Percentiles rank a stretch among this genome's conserved stretches.
Evolutionary conservation across 30 jellyfish, hydroid and myxozoan species (phyloP).

Genomic region (Cassiopea xamachana): DNA sequence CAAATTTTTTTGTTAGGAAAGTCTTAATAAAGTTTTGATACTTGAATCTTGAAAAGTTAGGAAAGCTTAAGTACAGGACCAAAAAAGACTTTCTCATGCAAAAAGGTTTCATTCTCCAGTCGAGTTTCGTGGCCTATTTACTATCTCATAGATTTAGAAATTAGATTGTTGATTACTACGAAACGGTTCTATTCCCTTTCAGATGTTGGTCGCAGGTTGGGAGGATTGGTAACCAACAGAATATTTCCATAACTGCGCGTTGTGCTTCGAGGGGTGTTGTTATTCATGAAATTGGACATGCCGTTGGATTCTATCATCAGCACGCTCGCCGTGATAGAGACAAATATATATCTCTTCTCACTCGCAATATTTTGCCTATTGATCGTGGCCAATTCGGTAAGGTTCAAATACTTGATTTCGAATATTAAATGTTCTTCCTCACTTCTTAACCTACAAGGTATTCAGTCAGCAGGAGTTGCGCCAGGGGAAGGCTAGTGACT

Average conservation of each 20-base stretch:
- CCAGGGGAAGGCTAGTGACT: too few relatives aligned
- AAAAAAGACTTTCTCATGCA: too few relatives aligned
- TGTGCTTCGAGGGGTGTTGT: slow-evolving; percentile 88
- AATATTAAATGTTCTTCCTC: background rate
- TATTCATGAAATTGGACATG: slow-evolving; percentile 98
- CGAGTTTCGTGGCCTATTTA: too few relatives aligned
- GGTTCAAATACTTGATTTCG: slow-evolving; percentile 12
- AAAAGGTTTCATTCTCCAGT: too few relatives aligned
- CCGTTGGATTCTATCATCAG: slow-evolving; percentile 96
- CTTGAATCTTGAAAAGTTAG: too few relatives aligned
- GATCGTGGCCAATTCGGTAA: slow-evolving; percentile 91
- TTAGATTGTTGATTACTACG: background rate
- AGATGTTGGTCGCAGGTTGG: slow-evolving; percentile 98
- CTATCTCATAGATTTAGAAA: too few relatives aligned
- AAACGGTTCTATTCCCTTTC: background rate
- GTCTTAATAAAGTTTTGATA: too few relatives aligned
- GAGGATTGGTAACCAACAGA: slow-evolving; percentile 85
- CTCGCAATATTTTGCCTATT: slow-evolving; percentile 55
- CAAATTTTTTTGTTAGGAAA: too few relatives aligned
- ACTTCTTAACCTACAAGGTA: background rate
- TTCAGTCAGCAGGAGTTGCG: background rate
- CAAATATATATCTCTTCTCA: slow-evolving; percentile 66
- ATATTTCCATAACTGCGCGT: slow-evolving; percentile 81
- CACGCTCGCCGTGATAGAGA: slow-evolving; percentile 97
- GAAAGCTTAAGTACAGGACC: too few relatives aligned